phyloP scores from a whole-genome alignment of 2,888 invertebrate species.

The Pomacea canaliculata region DNA sequence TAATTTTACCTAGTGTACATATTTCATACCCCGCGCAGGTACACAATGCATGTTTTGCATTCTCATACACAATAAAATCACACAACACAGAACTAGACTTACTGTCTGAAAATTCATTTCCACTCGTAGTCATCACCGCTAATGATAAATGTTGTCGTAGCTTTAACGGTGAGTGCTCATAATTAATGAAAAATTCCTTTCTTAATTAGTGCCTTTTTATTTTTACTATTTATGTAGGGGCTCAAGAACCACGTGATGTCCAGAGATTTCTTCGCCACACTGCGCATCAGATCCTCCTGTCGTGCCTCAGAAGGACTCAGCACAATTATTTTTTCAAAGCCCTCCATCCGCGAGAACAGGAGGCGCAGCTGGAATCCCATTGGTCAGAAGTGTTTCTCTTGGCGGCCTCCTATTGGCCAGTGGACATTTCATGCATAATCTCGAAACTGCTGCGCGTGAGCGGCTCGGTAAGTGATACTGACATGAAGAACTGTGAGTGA shows the following conservation, averaged over 20 bases:
- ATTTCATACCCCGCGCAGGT: no score
- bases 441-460: constrained; percentile 12
- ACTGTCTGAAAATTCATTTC: no score
- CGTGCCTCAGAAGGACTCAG: constrained; percentile 52
- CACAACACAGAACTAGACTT: no score
- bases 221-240: constrained; percentile 5
- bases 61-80: no score
- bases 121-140: no score
- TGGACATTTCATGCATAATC: constrained; percentile 45
- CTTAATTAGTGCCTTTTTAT: neutral
- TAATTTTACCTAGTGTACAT: no score
- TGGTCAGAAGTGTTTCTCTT: constrained; percentile 63
- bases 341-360: constrained; percentile 52
- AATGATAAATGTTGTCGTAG: no score
- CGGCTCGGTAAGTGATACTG: neutral
- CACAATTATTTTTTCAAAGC: constrained; percentile 53
- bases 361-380: constrained; percentile 53
- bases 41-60: no score
- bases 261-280: constrained; percentile 30
- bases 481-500: neutral
- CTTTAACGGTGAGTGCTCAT: no score
- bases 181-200: no score
- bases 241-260: constrained; percentile 17
- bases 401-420: constrained; percentile 63
- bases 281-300: constrained; percentile 49